Conservation (phyloP, 1,140 invertebrate genomes). For the Caerostris darwini region DNA sequence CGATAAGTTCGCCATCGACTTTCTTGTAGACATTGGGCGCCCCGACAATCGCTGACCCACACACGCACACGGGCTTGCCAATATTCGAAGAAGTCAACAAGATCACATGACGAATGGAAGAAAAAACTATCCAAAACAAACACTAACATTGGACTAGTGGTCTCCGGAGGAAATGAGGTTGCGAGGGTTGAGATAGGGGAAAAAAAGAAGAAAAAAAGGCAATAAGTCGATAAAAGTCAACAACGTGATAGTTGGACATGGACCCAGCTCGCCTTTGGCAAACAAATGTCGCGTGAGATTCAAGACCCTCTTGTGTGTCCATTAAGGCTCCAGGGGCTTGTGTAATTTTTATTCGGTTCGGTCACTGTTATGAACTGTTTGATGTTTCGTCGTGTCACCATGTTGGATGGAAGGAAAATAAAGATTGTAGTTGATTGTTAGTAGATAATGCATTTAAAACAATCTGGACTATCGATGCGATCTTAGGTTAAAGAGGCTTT, state of each 20-base stretch:
- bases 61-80: neutral
- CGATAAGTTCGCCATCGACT: neutral
- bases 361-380: neutral
- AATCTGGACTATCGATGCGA: too few relatives aligned
- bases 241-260: constrained; percentile 19
- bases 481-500: too few relatives aligned
- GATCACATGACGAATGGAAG: constrained; percentile 26
- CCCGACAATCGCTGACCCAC: neutral
- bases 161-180: constrained; percentile 52
- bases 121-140: constrained; percentile 41
- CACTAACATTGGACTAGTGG: constrained; percentile 31
- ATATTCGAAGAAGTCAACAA: constrained; percentile 24
- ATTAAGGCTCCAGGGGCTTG: constrained; percentile 27
- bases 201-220: constrained; percentile 5
- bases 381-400: neutral
- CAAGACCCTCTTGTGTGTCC: constrained; percentile 27
- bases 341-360: constrained; percentile 33
- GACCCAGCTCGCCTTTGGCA: constrained; percentile 66
- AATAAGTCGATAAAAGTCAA: constrained; percentile 73
- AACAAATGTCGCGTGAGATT: constrained; percentile 49
- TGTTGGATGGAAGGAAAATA: neutral
- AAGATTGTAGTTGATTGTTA: neutral
- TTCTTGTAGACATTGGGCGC: neutral
- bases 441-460: neutral
- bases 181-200: neutral